phyloP scores from a whole-genome alignment of 1,140 invertebrate species.

The Meloidogyne exigua region DNA sequence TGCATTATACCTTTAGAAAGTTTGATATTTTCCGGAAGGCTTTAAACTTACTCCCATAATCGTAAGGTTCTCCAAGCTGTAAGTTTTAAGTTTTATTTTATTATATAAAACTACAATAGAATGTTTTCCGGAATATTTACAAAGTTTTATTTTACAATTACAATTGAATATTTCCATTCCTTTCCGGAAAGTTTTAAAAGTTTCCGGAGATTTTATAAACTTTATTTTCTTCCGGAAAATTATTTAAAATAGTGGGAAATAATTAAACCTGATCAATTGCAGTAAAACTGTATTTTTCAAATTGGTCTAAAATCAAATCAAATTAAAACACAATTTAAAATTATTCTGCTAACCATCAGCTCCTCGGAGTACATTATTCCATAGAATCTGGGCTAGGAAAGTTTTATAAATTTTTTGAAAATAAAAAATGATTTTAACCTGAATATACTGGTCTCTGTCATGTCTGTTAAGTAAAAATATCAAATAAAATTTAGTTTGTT shows the following conservation, averaged over 20 bases:
- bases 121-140: constrained; percentile 17
- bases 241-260: constrained; percentile 41
- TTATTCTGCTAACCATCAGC: constrained; percentile 40
- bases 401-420: not conserved
- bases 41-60: constrained; percentile 64
- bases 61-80: constrained; percentile 56
- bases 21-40: constrained; percentile 18
- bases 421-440: not conserved
- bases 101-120: too few relatives aligned
- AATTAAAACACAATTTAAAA: not conserved
- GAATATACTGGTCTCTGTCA: constrained; percentile 62
- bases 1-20: constrained; percentile 60
- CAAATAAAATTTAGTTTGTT: constrained; percentile 17
- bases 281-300: constrained; percentile 62
- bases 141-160: too few relatives aligned
- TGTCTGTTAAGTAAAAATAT: too few relatives aligned
- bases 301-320: constrained; percentile 48
- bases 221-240: not conserved
- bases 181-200: too few relatives aligned
- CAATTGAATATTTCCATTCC: too few relatives aligned
- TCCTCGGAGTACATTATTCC: constrained; percentile 59
- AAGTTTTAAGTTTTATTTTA: constrained; percentile 11
- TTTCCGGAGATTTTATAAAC: too few relatives aligned
- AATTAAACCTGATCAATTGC: constrained; percentile 52
- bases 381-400: constrained; percentile 47